Conservation (phyloP, 1,140 invertebrate species). For the Archivesica marissinica region DNA sequence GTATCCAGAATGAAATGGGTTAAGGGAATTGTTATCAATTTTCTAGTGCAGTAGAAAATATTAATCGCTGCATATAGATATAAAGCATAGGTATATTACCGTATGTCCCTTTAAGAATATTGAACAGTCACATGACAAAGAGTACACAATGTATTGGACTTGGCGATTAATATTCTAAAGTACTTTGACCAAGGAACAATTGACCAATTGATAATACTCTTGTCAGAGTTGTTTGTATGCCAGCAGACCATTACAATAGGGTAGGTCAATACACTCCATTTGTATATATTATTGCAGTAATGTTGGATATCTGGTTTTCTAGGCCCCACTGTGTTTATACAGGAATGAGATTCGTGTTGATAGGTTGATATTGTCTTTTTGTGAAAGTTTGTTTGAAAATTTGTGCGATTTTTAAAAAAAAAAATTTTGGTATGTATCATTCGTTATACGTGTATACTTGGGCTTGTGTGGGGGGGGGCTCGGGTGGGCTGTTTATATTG, state of each 20-base stretch:
- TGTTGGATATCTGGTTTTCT: neutral
- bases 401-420: neutral
- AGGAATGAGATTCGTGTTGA: neutral
- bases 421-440: neutral
- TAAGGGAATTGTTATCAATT: no score
- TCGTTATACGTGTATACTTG: no score
- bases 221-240: neutral
- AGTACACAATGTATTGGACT: slow-evolving; percentile 7
- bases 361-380: neutral
- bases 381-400: neutral
- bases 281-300: neutral
- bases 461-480: no score
- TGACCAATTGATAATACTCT: neutral
- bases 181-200: neutral
- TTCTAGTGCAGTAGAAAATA: no score
- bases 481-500: no score
- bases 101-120: no score
- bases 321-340: no score
- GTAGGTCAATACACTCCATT: slow-evolving; percentile 12
- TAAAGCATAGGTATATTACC: no score
- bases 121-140: no score
- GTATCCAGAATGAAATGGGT: no score
- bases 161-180: slow-evolving; percentile 23
- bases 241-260: neutral
- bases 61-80: no score